Percentiles rank a stretch among this genome's conserved stretches.
phyloP scores from a whole-genome alignment of 2,113 vertebrate genomes.

The Accipiter virgatus region DNA sequence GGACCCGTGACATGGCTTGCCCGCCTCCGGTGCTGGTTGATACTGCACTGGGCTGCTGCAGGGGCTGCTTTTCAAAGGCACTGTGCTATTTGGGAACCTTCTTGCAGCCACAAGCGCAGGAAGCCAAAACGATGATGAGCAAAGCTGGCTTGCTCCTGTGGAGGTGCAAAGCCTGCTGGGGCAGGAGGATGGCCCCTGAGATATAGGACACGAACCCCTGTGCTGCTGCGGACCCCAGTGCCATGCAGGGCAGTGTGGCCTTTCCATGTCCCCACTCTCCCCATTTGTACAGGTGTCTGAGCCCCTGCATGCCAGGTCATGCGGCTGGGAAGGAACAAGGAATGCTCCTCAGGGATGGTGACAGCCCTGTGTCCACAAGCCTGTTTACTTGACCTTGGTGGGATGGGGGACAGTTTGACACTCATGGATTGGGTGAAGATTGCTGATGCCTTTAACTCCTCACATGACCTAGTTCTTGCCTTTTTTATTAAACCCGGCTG shows the following conservation, averaged over 20 bases:
- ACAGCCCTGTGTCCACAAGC: background rate
- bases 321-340: background rate
- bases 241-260: fast-evolving
- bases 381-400: background rate
- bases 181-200: fast-evolving
- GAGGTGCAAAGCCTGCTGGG: background rate
- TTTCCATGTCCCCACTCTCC: background rate
- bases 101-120: background rate
- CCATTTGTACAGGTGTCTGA: background rate
- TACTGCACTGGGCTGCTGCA: background rate
- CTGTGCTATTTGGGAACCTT: background rate
- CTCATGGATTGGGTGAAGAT: background rate
- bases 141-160: fast-evolving
- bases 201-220: fast-evolving
- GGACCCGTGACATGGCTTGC: background rate
- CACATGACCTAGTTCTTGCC: background rate
- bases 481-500: background rate
- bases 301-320: fast-evolving
- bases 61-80: background rate
- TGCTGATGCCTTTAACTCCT: background rate
- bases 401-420: background rate
- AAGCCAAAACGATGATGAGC: background rate
- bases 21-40: background rate
- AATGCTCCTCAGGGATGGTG: background rate
- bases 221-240: fast-evolving